Evolutionary conservation across 1,140 invertebrate genomes (phyloP).

Genomic region (Adoxophyes honmai): DNA sequence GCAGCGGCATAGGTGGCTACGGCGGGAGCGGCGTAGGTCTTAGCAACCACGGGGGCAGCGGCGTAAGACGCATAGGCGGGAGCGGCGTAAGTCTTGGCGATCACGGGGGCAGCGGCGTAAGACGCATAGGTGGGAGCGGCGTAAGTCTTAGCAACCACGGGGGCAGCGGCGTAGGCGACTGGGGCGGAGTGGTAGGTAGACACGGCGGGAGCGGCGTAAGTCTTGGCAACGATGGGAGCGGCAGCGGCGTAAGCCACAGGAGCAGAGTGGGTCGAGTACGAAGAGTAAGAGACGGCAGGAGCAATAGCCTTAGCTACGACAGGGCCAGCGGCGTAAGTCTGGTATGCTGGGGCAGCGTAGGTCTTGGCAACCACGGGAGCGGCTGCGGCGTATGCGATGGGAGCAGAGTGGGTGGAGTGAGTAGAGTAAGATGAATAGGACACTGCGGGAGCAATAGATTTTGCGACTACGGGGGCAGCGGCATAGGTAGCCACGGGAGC

Average conservation of each 20-base stretch:
- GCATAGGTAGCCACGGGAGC: slow-evolving; percentile 4
- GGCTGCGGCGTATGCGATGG: slow-evolving; percentile 28
- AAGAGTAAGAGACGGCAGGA: slow-evolving; percentile 15
- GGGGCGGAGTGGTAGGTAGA: slow-evolving; percentile 19
- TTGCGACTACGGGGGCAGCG: neutral
- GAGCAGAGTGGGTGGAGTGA: slow-evolving; percentile 22
- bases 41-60: slow-evolving; percentile 28
- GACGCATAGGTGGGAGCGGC: slow-evolving; percentile 5
- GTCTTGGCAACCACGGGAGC: slow-evolving; percentile 19
- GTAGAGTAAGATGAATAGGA: slow-evolving; percentile 29
- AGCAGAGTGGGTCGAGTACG: slow-evolving; percentile 25
- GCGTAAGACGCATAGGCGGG: slow-evolving; percentile 32
- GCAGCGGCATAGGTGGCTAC: slow-evolving; percentile 26
- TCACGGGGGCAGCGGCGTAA: slow-evolving; percentile 17
- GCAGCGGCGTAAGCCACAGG: slow-evolving; percentile 28
- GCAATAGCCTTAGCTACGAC: slow-evolving; percentile 22
- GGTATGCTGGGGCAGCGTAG: slow-evolving; percentile 35
- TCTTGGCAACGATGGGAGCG: slow-evolving; percentile 16
- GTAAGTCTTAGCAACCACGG: slow-evolving; percentile 18
- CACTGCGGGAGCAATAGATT: slow-evolving; percentile 16
- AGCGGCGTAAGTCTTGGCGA: slow-evolving; percentile 26
- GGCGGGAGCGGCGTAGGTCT: slow-evolving; percentile 31
- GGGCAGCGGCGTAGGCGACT: slow-evolving; percentile 6
- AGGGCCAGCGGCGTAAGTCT: slow-evolving; percentile 29
- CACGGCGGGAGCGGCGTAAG: slow-evolving; percentile 29